Conservation (phyloP, 1,140 invertebrate species). For the Potamilus streckersoni region DNA sequence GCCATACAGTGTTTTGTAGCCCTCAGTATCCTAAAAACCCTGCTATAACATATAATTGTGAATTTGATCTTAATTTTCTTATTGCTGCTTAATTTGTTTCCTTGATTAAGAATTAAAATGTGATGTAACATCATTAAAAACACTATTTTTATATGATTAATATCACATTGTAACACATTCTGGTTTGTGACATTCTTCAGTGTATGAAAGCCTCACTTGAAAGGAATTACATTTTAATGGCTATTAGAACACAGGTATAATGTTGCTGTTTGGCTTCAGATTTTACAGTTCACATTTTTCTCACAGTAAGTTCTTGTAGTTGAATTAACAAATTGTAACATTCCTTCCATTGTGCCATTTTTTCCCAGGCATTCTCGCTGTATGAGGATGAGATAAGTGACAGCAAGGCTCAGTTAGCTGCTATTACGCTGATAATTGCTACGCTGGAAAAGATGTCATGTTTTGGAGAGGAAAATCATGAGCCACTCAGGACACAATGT, state of each 20-base stretch:
- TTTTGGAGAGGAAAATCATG: slow-evolving; percentile 97
- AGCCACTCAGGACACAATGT: slow-evolving; percentile 94
- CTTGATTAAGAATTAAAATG: too few relatives aligned
- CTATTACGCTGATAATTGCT: slow-evolving; percentile 94
- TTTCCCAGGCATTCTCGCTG: slow-evolving; percentile 86
- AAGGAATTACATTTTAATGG: neutral
- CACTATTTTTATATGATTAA: too few relatives aligned
- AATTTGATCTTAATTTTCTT: too few relatives aligned
- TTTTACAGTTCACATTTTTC: neutral
- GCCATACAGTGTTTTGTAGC: too few relatives aligned
- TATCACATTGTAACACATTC: too few relatives aligned
- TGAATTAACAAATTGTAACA: neutral
- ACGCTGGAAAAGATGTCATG: slow-evolving; percentile 90
- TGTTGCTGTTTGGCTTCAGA: neutral
- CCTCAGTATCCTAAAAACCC: too few relatives aligned
- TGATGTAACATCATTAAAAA: too few relatives aligned
- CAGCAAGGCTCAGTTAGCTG: slow-evolving; percentile 95
- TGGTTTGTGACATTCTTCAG: neutral
- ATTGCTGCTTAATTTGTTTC: too few relatives aligned
- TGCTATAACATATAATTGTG: too few relatives aligned
- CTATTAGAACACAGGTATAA: neutral
- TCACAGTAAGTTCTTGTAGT: too few relatives aligned
- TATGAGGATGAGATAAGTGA: slow-evolving; percentile 99
- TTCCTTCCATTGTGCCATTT: neutral
- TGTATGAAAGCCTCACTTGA: too few relatives aligned